A percentile compares a stretch with the other conserved stretches of the same genome.
These are phyloP conservation scores for Drosophila dives DNA, from an alignment of 2,888 invertebrate genomes.

Conservation along the genomic window DNA sequence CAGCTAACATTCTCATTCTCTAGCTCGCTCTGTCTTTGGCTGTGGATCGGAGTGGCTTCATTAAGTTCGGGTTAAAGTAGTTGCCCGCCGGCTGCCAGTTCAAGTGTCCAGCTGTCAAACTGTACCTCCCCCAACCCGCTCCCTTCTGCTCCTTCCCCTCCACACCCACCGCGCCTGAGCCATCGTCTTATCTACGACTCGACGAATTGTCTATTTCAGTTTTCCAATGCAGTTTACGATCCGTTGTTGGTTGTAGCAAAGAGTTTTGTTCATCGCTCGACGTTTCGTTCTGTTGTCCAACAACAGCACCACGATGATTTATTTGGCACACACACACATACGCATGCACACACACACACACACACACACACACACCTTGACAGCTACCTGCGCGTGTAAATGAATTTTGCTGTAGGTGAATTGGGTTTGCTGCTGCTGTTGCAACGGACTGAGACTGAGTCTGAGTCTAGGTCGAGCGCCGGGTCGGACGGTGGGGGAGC, in stretches of 20 bases:
- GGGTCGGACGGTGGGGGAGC: neutral
- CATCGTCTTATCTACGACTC: constrained; percentile 11
- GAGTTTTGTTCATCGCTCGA: constrained; percentile 57
- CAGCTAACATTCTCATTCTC: constrained; percentile 1
- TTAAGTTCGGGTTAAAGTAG: constrained; percentile 75
- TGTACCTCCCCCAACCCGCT: constrained; percentile 9
- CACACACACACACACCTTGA: constrained; percentile 3
- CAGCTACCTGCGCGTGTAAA: constrained; percentile 63
- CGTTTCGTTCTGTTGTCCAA: constrained; percentile 52
- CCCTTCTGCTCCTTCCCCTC: neutral
- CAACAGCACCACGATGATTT: constrained; percentile 75
- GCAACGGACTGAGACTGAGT: constrained; percentile 15
- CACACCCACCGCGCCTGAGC: neutral
- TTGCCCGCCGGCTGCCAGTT: constrained; percentile 71
- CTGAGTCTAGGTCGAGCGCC: constrained; percentile 1
- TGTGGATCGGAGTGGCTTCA: constrained; percentile 61
- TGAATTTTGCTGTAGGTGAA: constrained; percentile 71
- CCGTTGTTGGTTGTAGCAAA: constrained; percentile 48
- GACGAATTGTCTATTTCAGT: constrained; percentile 76
- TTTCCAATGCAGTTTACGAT: constrained; percentile 78
- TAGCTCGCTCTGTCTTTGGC: constrained; percentile 19
- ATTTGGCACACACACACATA: constrained; percentile 78
- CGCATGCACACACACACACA: constrained; percentile 58
- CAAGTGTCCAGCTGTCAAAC: constrained; percentile 65
- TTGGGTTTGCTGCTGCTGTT: constrained; percentile 49